Evolutionary conservation across 2,888 invertebrate genomes (phyloP).

Genomic region (Folsomia candida): DNA sequence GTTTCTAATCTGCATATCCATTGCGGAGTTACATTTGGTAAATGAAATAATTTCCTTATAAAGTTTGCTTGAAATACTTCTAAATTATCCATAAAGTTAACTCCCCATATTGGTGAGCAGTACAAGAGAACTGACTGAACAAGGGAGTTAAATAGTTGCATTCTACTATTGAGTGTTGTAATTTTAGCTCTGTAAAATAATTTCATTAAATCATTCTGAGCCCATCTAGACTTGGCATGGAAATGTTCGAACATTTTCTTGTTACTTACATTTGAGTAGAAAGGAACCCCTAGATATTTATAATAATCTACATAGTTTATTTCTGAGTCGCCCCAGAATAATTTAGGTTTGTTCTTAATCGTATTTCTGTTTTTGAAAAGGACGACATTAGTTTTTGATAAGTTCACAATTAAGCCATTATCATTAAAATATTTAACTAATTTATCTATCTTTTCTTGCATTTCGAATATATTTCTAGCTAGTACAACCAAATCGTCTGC

Average conservation of each 20-base stretch:
- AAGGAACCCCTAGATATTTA: conserved; percentile 1
- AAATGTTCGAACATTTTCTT: not conserved
- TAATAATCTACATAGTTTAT: not conserved
- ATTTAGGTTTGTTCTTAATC: not conserved
- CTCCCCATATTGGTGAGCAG: not conserved
- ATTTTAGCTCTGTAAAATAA: no score
- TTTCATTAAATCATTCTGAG: not conserved
- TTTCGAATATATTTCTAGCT: not conserved
- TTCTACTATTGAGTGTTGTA: not conserved
- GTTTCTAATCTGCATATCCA: not conserved
- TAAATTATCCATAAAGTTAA: not conserved
- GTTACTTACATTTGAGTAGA: not conserved
- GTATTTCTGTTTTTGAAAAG: not conserved
- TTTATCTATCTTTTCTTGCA: not conserved
- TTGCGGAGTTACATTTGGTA: not conserved
- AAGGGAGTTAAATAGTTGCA: not conserved
- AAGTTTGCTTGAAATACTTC: not conserved
- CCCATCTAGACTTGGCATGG: not conserved
- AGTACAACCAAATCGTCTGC: not conserved
- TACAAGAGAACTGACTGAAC: not conserved
- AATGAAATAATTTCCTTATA: not conserved
- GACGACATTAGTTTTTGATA: conserved; percentile 2
- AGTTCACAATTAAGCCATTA: not conserved
- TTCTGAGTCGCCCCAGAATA: not conserved
- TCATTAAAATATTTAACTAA: not conserved